Percentiles rank a stretch among this genome's conserved stretches.
These are phyloP conservation scores for Lochmaea capreae DNA, from an alignment of 2,888 invertebrate genomes.

Conservation along the genomic window DNA sequence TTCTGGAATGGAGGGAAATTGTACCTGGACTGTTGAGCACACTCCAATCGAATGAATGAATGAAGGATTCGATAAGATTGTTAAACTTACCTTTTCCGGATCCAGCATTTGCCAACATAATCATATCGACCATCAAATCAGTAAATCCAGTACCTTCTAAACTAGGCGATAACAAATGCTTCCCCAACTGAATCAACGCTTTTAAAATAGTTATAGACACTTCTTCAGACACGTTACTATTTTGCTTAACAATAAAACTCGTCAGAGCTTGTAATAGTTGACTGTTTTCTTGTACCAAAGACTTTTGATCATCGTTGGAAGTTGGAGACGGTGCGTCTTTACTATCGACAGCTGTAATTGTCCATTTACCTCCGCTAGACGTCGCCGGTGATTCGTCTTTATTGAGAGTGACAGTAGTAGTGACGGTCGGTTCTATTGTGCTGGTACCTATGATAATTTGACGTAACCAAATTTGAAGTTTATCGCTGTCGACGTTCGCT, in stretches of 20 bases:
- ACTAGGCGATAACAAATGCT: slow-evolving; percentile 72
- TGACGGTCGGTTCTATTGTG: slow-evolving; percentile 59
- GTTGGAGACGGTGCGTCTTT: slow-evolving; percentile 36
- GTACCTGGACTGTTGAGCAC: no score
- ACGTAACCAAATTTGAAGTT: slow-evolving; percentile 74
- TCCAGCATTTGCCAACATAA: slow-evolving; percentile 87
- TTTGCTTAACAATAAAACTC: slow-evolving; percentile 79
- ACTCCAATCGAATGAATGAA: no score
- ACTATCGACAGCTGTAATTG: slow-evolving; percentile 48
- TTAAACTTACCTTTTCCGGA: slow-evolving; percentile 73
- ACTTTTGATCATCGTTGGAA: slow-evolving; percentile 66
- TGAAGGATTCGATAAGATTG: no score
- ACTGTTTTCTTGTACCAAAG: slow-evolving; percentile 76
- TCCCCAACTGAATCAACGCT: slow-evolving; percentile 80
- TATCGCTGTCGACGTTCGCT: slow-evolving; percentile 73
- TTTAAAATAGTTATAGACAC: slow-evolving; percentile 75
- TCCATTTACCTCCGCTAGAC: slow-evolving; percentile 49
- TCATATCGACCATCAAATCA: slow-evolving; percentile 82
- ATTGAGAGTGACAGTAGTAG: slow-evolving; percentile 66
- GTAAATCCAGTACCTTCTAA: slow-evolving; percentile 81
- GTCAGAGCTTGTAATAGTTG: slow-evolving; percentile 77
- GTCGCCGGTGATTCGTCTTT: slow-evolving; percentile 56
- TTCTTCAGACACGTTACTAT: slow-evolving; percentile 71
- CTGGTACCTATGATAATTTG: slow-evolving; percentile 73
- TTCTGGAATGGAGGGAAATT: no score